Evolutionary conservation across 1,140 invertebrate genomes (phyloP), one percentile per base, ranked within the genome.

Genomic region (Contarinia nasturtii): DNA sequence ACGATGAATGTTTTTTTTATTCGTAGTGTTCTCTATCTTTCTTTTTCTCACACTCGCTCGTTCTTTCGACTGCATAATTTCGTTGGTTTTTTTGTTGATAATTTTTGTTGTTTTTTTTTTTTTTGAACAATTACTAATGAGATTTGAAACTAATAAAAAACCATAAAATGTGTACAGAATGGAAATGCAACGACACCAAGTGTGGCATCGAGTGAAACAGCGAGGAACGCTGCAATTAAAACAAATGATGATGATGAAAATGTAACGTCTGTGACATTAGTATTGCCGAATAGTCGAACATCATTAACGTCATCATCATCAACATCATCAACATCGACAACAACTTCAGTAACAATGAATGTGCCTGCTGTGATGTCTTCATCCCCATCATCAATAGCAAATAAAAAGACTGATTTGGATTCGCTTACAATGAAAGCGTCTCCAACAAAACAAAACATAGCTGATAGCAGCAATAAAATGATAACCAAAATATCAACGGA

Each of bases 381-480:
- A 27, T 10, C 27, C 27, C 27, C 27, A 27, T 27, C 27, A 27
- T 27, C 27, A 45, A 20, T 37, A 33, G 40, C 17, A 36, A 49
- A 49, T 33, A 47, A 49, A 45, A 52, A 52, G 51, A 58, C 60
- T 51, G 55, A 57, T 19, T 43, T 20, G 18, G 41, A 43, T 12
- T 18, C 4, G 41, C 18, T 43, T 3, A 43, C 41, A 14, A 43
- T 18, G 18, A 43, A n/a, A 17, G 65, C 66, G 56, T 67, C 66
- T 48, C 61, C 65, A 45, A 59, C 64, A 45, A 61, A 65, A 27
- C 27, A 5, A 27, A 27, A 27, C 27, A 27, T 10, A 27, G 27
- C 36, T 38, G 36, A n/a, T 38, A 14, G 27, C 27, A 27, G 27
- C 27, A 27, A 27, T 27, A 3, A 27, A 27, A 27, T 10, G 27